Percentiles rank a stretch among this genome's conserved stretches.
These are phyloP conservation scores for Drosophila lowei DNA, from an alignment of 1,140 invertebrate species.

Conservation along the genomic window DNA sequence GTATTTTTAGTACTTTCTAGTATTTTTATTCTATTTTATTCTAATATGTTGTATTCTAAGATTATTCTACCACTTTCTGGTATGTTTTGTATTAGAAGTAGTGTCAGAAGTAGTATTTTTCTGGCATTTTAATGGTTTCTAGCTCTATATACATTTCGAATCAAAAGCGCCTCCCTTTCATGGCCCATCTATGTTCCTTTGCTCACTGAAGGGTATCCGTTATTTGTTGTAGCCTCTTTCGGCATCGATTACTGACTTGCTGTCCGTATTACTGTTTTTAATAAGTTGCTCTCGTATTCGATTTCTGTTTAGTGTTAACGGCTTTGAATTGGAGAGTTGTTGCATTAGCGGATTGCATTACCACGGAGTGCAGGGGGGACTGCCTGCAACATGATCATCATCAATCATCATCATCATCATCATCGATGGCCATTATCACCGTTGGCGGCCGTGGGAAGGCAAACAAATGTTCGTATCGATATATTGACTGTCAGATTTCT, in stretches of 20 bases:
- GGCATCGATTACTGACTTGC: constrained; percentile 57
- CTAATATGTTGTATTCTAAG: too few relatives aligned
- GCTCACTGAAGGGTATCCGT: not conserved
- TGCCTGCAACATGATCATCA: constrained; percentile 33
- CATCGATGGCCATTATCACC: constrained; percentile 42
- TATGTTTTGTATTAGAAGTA: too few relatives aligned
- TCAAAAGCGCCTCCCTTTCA: too few relatives aligned
- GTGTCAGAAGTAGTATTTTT: not conserved
- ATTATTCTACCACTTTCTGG: not conserved
- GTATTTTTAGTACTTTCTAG: not conserved
- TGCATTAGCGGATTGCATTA: constrained; percentile 61
- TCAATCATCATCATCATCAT: constrained; percentile 15
- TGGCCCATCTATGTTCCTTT: not conserved
- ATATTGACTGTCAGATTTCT: constrained; percentile 40
- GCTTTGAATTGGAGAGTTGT: constrained; percentile 63
- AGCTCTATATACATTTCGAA: too few relatives aligned
- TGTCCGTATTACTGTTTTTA: constrained; percentile 44
- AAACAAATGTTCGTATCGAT: constrained; percentile 50
- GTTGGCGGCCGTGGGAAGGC: constrained; percentile 61
- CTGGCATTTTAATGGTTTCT: too few relatives aligned
- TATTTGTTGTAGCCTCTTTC: not conserved
- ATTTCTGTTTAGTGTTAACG: constrained; percentile 66
- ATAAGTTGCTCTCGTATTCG: constrained; percentile 56
- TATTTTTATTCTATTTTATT: not conserved
- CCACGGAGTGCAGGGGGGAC: constrained; percentile 32